A percentile compares a stretch with the other conserved stretches of the same genome.
phyloP scores from a whole-genome alignment of 2,888 invertebrate species.

The Hesperia comma region DNA sequence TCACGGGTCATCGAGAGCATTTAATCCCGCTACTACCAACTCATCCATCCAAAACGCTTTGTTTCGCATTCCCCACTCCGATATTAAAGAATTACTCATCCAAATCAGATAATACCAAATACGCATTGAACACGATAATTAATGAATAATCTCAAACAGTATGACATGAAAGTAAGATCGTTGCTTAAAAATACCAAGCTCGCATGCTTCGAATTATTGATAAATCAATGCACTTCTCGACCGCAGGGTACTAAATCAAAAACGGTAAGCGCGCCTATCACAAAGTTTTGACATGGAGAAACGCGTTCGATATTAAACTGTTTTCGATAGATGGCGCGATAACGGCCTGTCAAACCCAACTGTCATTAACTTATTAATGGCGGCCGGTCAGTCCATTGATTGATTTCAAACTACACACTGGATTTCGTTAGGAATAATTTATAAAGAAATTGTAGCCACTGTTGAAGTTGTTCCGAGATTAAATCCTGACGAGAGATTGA shows the following conservation, averaged over 20 bases:
- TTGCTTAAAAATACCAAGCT: constrained; percentile 76
- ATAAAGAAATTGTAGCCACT: constrained; percentile 6
- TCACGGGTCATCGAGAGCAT: too few relatives aligned
- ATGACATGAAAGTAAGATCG: constrained; percentile 82
- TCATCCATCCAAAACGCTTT: constrained; percentile 15
- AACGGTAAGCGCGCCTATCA: constrained; percentile 70
- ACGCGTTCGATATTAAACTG: constrained; percentile 76
- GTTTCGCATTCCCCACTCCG: constrained; percentile 41
- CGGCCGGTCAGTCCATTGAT: constrained; percentile 65
- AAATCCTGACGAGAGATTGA: constrained; percentile 47
- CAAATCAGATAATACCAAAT: constrained; percentile 77
- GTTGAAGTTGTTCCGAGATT: constrained; percentile 52
- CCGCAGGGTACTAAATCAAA: constrained; percentile 79
- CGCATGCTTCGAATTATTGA: constrained; percentile 80
- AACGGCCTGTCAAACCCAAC: constrained; percentile 77
- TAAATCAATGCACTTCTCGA: constrained; percentile 80
- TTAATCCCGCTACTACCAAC: constrained; percentile 22
- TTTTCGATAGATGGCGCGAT: constrained; percentile 81
- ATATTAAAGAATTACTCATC: constrained; percentile 63
- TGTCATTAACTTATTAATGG: constrained; percentile 82
- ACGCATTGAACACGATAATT: constrained; percentile 71
- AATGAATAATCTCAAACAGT: constrained; percentile 76
- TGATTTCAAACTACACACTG: constrained; percentile 40
- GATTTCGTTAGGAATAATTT: constrained; percentile 7
- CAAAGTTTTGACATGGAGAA: constrained; percentile 79